These are phyloP conservation scores for Alsophila aescularia DNA, from an alignment of 2,888 invertebrate species.

Conservation along the genomic window DNA sequence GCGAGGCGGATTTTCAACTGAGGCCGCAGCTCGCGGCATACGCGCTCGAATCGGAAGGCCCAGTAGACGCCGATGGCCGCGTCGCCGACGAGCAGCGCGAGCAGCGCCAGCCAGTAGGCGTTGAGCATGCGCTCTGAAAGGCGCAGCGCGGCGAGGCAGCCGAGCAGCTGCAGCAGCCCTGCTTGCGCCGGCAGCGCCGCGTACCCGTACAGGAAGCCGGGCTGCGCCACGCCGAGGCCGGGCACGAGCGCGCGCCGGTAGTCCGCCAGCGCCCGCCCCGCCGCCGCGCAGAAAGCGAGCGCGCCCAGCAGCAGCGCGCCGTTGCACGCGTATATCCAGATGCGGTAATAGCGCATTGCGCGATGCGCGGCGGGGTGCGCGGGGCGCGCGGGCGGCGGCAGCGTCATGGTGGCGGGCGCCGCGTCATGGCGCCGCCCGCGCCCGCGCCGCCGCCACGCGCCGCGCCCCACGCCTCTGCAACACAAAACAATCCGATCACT, in stretches of 20 bases:
- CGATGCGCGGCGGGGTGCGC: constrained; percentile 84
- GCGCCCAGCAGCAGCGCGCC: constrained; percentile 93
- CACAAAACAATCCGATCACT: too few relatives aligned
- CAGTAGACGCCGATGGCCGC: constrained; percentile 93
- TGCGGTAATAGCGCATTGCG: constrained; percentile 92
- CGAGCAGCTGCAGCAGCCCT: constrained; percentile 88
- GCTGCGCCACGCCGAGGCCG: constrained; percentile 90
- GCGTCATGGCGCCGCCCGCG: constrained; percentile 83
- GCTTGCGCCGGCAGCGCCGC: constrained; percentile 90
- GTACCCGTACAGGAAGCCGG: constrained; percentile 93
- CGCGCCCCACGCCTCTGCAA: constrained; percentile 82
- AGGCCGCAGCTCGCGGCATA: constrained; percentile 90
- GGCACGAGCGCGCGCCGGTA: constrained; percentile 89
- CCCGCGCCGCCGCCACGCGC: constrained; percentile 84
- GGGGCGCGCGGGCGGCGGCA: constrained; percentile 83
- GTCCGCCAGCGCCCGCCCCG: constrained; percentile 89
- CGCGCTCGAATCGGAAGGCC: constrained; percentile 91
- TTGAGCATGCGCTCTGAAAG: constrained; percentile 92
- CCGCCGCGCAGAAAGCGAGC: constrained; percentile 91
- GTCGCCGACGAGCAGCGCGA: constrained; percentile 92
- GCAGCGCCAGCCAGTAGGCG: constrained; percentile 92
- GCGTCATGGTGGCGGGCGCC: constrained; percentile 85
- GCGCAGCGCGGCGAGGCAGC: constrained; percentile 92
- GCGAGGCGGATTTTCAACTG: constrained; percentile 85
- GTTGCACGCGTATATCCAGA: constrained; percentile 97